These are phyloP conservation scores for Chrysocyon brachyurus DNA, from an alignment of 2,797 vertebrate genomes.

Conservation along the genomic window DNA sequence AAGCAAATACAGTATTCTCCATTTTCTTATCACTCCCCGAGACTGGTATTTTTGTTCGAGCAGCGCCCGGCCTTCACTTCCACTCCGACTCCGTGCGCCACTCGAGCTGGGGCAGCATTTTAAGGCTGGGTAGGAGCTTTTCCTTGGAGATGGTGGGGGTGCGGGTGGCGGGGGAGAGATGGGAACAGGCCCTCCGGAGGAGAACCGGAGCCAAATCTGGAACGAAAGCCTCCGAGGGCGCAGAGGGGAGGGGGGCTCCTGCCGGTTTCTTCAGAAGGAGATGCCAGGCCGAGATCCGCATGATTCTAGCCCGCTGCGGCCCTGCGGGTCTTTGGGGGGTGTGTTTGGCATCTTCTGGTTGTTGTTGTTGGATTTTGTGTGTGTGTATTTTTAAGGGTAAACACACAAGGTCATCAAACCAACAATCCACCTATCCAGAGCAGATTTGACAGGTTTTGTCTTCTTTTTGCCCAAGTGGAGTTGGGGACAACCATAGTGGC, in stretches of 20 bases:
- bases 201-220: neutral
- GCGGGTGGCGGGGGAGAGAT: neutral
- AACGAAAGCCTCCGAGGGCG: neutral
- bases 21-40: slow-evolving; percentile 93
- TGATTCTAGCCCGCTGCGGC: neutral
- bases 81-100: rapidly evolving
- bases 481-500: neutral
- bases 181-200: neutral
- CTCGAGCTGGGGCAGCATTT: neutral
- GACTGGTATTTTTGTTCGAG: slow-evolving; percentile 88
- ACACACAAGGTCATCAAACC: neutral
- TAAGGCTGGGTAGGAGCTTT: neutral
- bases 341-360: neutral
- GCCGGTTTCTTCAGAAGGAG: neutral
- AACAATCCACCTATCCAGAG: neutral
- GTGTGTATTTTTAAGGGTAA: neutral
- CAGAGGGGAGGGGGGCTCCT: rapidly evolving
- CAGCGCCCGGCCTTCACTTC: neutral
- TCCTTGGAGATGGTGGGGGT: neutral
- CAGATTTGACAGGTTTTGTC: neutral
- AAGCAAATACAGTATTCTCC: slow-evolving; percentile 98
- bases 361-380: neutral
- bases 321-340: neutral
- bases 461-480: neutral
- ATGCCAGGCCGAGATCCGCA: neutral